Base-by-base conservation (phyloP, 1,140 invertebrate species). In the Melanaphis sacchari region DNA sequence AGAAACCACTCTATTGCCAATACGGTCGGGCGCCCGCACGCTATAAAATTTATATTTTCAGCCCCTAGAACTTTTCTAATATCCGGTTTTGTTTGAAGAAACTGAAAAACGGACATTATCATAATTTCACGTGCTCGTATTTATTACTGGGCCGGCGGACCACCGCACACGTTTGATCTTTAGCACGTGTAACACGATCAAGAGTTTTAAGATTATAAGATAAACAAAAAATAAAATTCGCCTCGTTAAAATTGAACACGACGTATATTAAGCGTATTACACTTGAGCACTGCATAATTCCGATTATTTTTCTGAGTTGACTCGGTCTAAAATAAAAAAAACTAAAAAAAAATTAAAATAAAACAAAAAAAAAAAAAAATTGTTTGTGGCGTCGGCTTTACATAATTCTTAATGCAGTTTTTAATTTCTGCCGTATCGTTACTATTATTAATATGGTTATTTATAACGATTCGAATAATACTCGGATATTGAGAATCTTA, bases 1-100 rank as follows among this genome's bases (percentile, higher is more conserved):
- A 54, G 49, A 93, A 93, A 84, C 40, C 36, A 18, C 36, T 40
- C n/a, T 9, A 52, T 84, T 85, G 91, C 81, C 91, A 93, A 93
- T 26, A 54, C 54, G 21, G 59, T 82, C 24, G 40, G 21, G 31
- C 40, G 11, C 52, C 66, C 21, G 76, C 76, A 92, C 76, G 66
- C 31, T 38, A 91, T 76, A 40, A 52, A 38, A 54, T 40, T 40
- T 89, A 54, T 89, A 54, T 26, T 40, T 26, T 89, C 46, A n/a
- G 43, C 5, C 76, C 22, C 31, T 8, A 31, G 9, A 54, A 89
- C 36, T 52, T 89, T 89, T 54, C 21, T 38, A 54, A 89, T 54
- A 54, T 89, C 88, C 46, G 24, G 49, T 26, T 3, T 15, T 11
- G 84, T 87, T 84, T 40, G 82, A 84, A 84, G 82, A 40, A 40